Conservation (phyloP, 2,888 invertebrate genomes). For the Cheilosia vulpina region DNA sequence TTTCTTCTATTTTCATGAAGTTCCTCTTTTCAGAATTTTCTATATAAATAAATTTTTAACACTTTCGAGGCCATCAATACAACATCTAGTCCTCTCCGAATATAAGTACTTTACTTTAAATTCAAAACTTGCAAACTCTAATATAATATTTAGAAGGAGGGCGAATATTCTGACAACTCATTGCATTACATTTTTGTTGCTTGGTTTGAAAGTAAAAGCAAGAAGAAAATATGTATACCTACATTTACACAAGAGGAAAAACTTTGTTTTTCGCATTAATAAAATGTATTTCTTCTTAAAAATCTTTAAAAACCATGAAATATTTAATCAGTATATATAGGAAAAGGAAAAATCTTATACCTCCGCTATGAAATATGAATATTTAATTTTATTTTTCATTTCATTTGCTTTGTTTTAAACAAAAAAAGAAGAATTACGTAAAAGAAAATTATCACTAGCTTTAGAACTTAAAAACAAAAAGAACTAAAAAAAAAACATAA, state of each 20-base stretch:
- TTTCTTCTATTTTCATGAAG: neutral
- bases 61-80: conserved; percentile 19
- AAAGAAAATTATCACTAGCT: conserved; percentile 57
- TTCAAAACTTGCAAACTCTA: conserved; percentile 8
- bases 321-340: conserved; percentile 17
- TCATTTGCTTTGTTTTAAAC: conserved; percentile 31
- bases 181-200: too few species aligned
- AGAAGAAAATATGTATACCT: neutral
- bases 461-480: conserved; percentile 57
- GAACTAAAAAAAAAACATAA: conserved; percentile 7
- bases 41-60: conserved; percentile 16
- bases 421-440: conserved; percentile 55
- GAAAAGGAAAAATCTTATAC: conserved; percentile 54
- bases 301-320: conserved; percentile 32
- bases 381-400: conserved; percentile 40
- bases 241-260: conserved; percentile 3
- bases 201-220: too few species aligned
- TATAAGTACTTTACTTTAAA: conserved; percentile 33
- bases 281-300: conserved; percentile 28
- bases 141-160: too few species aligned
- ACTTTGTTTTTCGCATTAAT: neutral
- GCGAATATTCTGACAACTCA: too few species aligned
- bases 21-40: neutral
- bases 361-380: conserved; percentile 17
- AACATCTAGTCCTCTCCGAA: neutral